A percentile compares a stretch with the other conserved stretches of the same genome.
phyloP scores from a whole-genome alignment of 2,888 invertebrate genomes.

The Temnothorax rugatulus region DNA sequence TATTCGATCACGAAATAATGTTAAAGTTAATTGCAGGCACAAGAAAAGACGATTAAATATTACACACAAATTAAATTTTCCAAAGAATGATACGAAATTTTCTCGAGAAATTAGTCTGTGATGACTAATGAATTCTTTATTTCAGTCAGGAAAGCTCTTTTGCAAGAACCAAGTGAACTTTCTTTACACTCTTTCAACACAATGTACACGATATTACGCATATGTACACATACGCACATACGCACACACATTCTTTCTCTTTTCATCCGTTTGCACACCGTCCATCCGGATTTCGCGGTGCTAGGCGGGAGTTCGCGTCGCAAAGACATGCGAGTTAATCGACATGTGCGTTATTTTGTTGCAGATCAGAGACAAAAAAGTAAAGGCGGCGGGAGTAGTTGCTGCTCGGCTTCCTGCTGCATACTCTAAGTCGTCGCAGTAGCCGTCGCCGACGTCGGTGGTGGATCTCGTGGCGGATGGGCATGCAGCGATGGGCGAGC shows the following conservation, averaged over 20 bases:
- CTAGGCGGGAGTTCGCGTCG: too few relatives aligned
- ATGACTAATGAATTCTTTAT: background rate
- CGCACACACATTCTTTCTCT: background rate
- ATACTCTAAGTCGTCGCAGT: slow-evolving; percentile 91
- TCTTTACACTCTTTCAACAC: background rate
- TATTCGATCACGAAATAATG: background rate
- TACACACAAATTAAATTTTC: background rate
- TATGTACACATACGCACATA: too few relatives aligned
- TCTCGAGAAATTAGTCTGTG: background rate
- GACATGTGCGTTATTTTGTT: slow-evolving; percentile 82
- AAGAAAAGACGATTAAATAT: background rate
- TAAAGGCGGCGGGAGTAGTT: slow-evolving; percentile 97
- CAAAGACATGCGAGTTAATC: background rate
- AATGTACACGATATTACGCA: background rate
- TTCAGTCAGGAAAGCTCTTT: background rate
- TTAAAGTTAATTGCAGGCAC: background rate
- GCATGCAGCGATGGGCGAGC: slow-evolving; percentile 78
- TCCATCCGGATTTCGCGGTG: too few relatives aligned
- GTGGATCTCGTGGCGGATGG: slow-evolving; percentile 36
- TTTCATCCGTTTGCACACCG: background rate
- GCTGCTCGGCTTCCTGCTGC: slow-evolving; percentile 97
- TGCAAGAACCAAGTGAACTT: background rate
- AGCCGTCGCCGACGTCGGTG: slow-evolving; percentile 77
- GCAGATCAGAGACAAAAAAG: slow-evolving; percentile 98
- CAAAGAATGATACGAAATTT: background rate